Base-by-base conservation (phyloP, 1,140 invertebrate genomes). In the Macrosteles quadrilineatus region DNA sequence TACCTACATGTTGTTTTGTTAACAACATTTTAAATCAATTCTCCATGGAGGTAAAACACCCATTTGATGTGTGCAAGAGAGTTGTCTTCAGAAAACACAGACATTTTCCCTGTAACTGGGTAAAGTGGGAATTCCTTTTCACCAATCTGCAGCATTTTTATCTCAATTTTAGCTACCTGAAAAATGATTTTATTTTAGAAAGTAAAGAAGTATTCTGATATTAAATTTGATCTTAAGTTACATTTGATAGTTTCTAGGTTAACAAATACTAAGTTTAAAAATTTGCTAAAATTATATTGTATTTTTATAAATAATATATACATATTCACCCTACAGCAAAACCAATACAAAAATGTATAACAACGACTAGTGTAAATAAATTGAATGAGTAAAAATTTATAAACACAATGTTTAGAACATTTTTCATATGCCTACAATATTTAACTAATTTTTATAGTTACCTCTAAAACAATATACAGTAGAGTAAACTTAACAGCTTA, bases 41-140 rank as follows among this genome's bases (percentile, higher is more conserved):
- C 32, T 25, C 55, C 55, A 14, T 23, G 25, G 4, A 59, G 55
- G 25, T 59, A 59, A 23, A 59, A 59, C 14, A 59, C 55, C 55
- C 55, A 59, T 23, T 29, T 25, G 27, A 59, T 59, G 27, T 59
- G 55, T 9, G 4, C 6, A 4, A 59, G n/a, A 21, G 23, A 11
- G 2, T 25, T 6, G n/a, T 59, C 55, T 25, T 14, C 23, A 2
- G 23, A 14, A 30, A 9, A 27, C 23, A 59, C 55, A 2, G 27
- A 9, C 27, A 59, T 14, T 21, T 59, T 59, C 9, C 21, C 25
- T 25, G 55, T 59, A 14, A 27, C 55, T 27, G 55, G 23, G n/a
- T 59, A 59, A 14, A 27, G 2, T 6, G 21, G 23, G 23, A 59
- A 59, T 23, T 59, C 21, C 27, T 6, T 30, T 27, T 12, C 55